Evolutionary conservation across 2,797 vertebrate genomes (phyloP).

Genomic region (Gymnopithys bicolor): DNA sequence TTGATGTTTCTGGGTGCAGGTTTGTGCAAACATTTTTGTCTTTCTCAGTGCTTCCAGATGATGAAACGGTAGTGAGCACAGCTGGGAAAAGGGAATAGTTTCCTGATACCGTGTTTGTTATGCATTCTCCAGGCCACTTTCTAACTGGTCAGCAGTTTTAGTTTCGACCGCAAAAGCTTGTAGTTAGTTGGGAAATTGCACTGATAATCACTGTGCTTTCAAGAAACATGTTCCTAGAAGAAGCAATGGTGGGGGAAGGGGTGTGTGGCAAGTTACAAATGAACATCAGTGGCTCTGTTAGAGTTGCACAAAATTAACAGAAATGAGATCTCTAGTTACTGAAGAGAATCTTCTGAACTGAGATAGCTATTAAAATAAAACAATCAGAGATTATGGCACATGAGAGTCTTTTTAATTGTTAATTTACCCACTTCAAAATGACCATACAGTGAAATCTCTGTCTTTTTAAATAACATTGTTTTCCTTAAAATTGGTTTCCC

Average conservation of each 20-base stretch:
- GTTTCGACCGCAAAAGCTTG: constrained; percentile 55
- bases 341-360: constrained; percentile 66
- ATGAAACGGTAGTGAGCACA: background rate
- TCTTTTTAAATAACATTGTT: constrained; percentile 49
- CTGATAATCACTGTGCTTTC: constrained; percentile 63
- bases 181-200: constrained; percentile 58
- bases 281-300: constrained; percentile 54
- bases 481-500: constrained; percentile 59
- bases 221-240: constrained; percentile 57
- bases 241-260: background rate
- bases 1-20: background rate
- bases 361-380: constrained; percentile 75
- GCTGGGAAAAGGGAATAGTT: background rate
- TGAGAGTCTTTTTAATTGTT: constrained; percentile 74
- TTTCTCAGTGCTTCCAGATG: background rate
- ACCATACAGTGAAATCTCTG: constrained; percentile 51
- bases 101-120: constrained; percentile 12
- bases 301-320: constrained; percentile 74
- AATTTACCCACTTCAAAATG: constrained; percentile 72
- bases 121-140: constrained; percentile 23
- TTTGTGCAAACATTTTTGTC: constrained; percentile 21
- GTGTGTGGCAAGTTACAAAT: constrained; percentile 13
- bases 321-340: constrained; percentile 74
- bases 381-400: constrained; percentile 67
- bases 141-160: constrained; percentile 43